phyloP scores from a whole-genome alignment of 2,797 vertebrate species.

The Poeciliopsis presidionis region DNA sequence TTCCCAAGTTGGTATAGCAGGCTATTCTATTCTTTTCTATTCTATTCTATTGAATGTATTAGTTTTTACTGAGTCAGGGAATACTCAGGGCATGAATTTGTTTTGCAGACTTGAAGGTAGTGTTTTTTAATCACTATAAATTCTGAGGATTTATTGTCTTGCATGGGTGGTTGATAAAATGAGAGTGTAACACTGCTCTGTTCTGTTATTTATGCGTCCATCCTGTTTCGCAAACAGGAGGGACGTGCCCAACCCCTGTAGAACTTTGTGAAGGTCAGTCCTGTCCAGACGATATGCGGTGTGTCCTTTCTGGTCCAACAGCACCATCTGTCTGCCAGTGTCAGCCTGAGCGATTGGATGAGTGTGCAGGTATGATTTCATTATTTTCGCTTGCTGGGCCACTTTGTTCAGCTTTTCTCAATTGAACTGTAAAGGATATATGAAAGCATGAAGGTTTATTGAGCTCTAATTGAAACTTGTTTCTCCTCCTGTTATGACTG shows the following conservation, averaged over 20 bases:
- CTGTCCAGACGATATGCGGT: slow-evolving; percentile 91
- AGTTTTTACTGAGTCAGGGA: background rate
- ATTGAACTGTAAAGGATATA: background rate
- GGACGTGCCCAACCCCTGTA: slow-evolving; percentile 81
- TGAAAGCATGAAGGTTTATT: background rate
- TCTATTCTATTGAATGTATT: background rate
- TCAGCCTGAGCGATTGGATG: slow-evolving; percentile 78
- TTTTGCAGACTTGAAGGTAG: background rate
- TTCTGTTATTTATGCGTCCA: slow-evolving; percentile 1
- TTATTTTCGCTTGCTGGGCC: background rate
- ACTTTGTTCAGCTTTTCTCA: background rate
- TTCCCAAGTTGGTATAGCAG: background rate
- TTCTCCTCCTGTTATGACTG: background rate
- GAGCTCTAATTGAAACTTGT: background rate
- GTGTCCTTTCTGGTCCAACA: slow-evolving; percentile 82
- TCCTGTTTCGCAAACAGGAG: slow-evolving; percentile 73
- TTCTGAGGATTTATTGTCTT: background rate
- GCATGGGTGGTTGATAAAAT: background rate
- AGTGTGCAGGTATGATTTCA: slow-evolving; percentile 85
- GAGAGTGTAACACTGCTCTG: background rate
- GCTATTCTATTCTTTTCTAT: background rate
- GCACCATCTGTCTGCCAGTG: slow-evolving; percentile 91
- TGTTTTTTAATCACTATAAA: slow-evolving; percentile 1
- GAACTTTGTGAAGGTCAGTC: slow-evolving; percentile 88
- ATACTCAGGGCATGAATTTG: background rate